Base-by-base conservation (phyloP, 2,888 invertebrate species). In the Diabrotica balteata region DNA sequence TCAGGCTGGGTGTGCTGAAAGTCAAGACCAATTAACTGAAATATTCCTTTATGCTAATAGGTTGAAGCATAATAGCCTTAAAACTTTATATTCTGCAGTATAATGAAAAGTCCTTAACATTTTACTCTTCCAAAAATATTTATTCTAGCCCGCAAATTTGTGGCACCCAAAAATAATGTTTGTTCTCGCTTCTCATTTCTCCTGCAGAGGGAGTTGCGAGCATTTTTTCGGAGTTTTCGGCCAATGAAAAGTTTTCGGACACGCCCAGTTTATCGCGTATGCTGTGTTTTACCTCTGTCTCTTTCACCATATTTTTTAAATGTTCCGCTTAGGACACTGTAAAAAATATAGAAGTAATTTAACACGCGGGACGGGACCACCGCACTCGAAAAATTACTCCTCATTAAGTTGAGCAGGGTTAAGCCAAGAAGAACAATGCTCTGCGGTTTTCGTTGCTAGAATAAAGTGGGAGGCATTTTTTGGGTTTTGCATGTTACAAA, bases 51-150 rank as follows among this genome's bases (percentile, higher is more conserved):
- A 84, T 84, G 83, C 83, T 84, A 84, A 84, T 83, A 81, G 79
- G 80, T 77, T 79, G 79, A 77, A 79, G 80, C 80, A 83, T 82
- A 82, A 83, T 82, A 81, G 83, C 83, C 82, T 82, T 82, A 83
- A 83, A 83, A 83, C 82, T 83, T 82, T 82, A 81, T 82, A 81
- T 80, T 80, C 82, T 77, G 78, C 81, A 77, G 81, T 79, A 83
- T 83, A 83, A 84, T 84, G 83, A 81, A 84, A 84, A 83, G 84
- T 84, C 84, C 84, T 84, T 84, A 84, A 82, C 84, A 82, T 83
- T 84, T 82, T 83, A 81, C 83, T 83, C 83, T 83, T 84, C 82
- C 82, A 81, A 84, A 84, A 84, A 84, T 84, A 84, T 84, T 84
- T 84, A 84, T 84, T 83, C 83, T 83, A 79, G 81, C 79, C 82